These are phyloP conservation scores for Rhynchomys soricoides DNA, from an alignment of 2,113 vertebrate species.

Conservation along the genomic window DNA sequence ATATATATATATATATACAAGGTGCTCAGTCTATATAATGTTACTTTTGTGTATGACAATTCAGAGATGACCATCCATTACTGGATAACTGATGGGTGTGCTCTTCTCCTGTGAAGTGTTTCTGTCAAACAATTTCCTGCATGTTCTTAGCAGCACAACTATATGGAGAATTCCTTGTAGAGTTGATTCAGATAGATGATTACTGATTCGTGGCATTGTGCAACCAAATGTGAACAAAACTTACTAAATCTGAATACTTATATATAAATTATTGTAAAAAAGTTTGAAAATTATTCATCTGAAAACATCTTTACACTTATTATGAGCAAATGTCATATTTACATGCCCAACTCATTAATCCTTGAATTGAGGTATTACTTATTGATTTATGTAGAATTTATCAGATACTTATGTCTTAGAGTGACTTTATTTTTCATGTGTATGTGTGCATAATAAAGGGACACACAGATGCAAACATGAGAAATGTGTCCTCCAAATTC, in stretches of 20 bases:
- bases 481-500: background rate
- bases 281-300: background rate
- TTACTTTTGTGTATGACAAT: background rate
- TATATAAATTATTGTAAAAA: background rate
- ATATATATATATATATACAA: background rate
- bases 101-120: background rate
- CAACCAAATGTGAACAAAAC: fast-evolving
- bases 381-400: background rate
- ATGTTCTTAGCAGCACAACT: too few species aligned
- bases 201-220: background rate
- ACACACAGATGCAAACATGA: background rate
- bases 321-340: background rate
- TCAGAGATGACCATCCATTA: background rate
- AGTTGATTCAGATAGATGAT: background rate
- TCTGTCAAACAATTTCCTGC: background rate
- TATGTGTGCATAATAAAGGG: background rate
- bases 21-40: background rate
- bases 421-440: background rate
- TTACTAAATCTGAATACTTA: background rate
- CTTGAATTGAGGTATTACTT: background rate
- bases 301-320: background rate
- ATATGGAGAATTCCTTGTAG: too few species aligned
- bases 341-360: background rate
- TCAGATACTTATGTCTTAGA: background rate
- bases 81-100: background rate